These are phyloP conservation scores for Acronicta alni DNA, from an alignment of 2,888 invertebrate species.

Conservation along the genomic window DNA sequence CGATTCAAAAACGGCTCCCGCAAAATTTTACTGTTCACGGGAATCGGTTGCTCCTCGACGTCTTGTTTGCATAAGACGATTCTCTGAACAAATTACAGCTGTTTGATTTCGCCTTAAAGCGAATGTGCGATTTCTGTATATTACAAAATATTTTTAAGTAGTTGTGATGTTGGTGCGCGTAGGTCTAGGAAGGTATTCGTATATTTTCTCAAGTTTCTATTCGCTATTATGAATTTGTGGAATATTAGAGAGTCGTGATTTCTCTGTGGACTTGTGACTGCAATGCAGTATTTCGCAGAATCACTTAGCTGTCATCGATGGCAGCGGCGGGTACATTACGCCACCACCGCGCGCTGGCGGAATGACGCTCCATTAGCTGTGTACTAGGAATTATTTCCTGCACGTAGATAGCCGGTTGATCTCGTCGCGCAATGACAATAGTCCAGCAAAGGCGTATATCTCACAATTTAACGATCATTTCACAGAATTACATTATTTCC, in stretches of 20 bases:
- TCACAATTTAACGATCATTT: constrained; percentile 50
- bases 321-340: constrained; percentile 77
- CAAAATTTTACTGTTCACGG: constrained; percentile 79
- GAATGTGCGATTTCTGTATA: constrained; percentile 67
- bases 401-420: constrained; percentile 64
- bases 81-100: constrained; percentile 79
- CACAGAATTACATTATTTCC: constrained; percentile 44
- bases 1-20: constrained; percentile 82
- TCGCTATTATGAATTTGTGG: constrained; percentile 47
- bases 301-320: constrained; percentile 68
- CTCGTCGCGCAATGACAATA: constrained; percentile 58
- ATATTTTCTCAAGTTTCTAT: constrained; percentile 16
- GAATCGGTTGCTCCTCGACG: constrained; percentile 75
- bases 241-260: constrained; percentile 63
- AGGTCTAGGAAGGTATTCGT: not conserved
- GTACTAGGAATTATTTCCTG: constrained; percentile 75
- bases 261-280: constrained; percentile 72
- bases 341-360: constrained; percentile 61
- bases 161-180: not conserved
- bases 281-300: constrained; percentile 77
- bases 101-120: constrained; percentile 64
- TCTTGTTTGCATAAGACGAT: constrained; percentile 80
- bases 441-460: constrained; percentile 28
- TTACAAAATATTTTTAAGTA: constrained; percentile 49
- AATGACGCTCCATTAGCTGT: constrained; percentile 73